Conservation (phyloP, 1,140 invertebrate species). For the Forficula auricularia region DNA sequence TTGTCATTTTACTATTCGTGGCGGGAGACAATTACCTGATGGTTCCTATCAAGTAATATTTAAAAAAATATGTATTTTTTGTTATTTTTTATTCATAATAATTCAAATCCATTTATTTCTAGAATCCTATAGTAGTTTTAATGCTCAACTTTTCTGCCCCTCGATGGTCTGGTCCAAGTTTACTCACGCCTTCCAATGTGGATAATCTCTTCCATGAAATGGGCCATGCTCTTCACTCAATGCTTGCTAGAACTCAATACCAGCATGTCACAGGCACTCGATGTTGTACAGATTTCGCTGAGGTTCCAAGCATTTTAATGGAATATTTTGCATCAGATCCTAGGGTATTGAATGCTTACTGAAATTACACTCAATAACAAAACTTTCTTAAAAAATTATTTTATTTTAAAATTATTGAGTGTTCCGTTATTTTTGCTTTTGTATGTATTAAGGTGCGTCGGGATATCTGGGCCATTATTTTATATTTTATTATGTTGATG, state of each 20-base stretch:
- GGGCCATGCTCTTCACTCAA: constrained; percentile 98
- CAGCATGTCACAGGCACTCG: constrained; percentile 95
- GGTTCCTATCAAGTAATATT: constrained; percentile 62
- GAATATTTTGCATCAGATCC: constrained; percentile 91
- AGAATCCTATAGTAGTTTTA: constrained; percentile 84
- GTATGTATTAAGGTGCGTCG: too few species aligned
- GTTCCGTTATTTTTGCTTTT: too few species aligned
- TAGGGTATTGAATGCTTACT: constrained; percentile 36
- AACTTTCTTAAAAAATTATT: too few species aligned
- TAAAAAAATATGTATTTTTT: not conserved
- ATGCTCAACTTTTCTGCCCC: constrained; percentile 73
- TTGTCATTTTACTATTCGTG: constrained; percentile 95
- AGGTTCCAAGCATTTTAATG: constrained; percentile 95
- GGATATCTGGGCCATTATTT: too few species aligned
- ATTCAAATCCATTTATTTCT: constrained; percentile 16
- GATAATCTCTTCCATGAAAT: constrained; percentile 99
- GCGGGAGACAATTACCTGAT: constrained; percentile 62
- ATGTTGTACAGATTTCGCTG: constrained; percentile 93
- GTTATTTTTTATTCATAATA: constrained; percentile 2
- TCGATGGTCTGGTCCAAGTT: constrained; percentile 52
- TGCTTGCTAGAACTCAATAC: constrained; percentile 85
- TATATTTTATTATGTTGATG: too few species aligned
- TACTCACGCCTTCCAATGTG: constrained; percentile 65
- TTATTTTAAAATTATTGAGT: too few species aligned
- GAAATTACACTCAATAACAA: constrained; percentile 1